These are phyloP conservation scores for Calephelis perditalis DNA, from an alignment of 2,888 invertebrate genomes.

Conservation along the genomic window DNA sequence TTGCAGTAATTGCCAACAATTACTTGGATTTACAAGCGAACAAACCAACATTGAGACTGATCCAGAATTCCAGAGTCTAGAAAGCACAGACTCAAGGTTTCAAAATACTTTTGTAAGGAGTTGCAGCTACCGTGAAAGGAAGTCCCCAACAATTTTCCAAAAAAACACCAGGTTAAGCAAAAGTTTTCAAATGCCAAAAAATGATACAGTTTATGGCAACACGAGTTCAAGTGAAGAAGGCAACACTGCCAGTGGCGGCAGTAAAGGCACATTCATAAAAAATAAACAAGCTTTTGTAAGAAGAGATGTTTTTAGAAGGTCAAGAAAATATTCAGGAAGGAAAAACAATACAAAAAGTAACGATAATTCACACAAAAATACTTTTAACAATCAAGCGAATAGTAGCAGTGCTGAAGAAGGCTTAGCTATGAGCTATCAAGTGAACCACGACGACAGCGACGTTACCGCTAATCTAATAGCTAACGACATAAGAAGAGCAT, in stretches of 20 bases:
- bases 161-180: constrained; percentile 74
- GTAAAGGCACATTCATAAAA: constrained; percentile 78
- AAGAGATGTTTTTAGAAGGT: constrained; percentile 69
- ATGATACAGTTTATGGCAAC: constrained; percentile 63
- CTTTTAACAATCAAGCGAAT: constrained; percentile 53
- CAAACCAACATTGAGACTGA: constrained; percentile 75
- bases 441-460: constrained; percentile 75
- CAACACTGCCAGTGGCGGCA: constrained; percentile 54
- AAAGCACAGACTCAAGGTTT: constrained; percentile 72
- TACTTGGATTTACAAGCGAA: constrained; percentile 72
- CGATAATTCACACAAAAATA: constrained; percentile 51
- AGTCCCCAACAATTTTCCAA: constrained; percentile 70
- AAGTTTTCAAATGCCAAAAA: constrained; percentile 71
- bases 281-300: constrained; percentile 75
- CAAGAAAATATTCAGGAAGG: constrained; percentile 70
- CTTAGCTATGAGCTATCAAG: constrained; percentile 69
- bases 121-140: constrained; percentile 70
- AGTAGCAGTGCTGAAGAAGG: constrained; percentile 72
- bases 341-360: constrained; percentile 59
- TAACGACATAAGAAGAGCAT: constrained; percentile 75
- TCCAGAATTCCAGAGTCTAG: constrained; percentile 73
- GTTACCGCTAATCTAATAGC: constrained; percentile 75
- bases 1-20: constrained; percentile 71
- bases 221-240: constrained; percentile 75
- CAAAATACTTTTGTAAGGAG: constrained; percentile 70